Evolutionary conservation across 2,797 vertebrate species (phyloP), one percentile per base, ranked within the genome.

Genomic region (Percopsis omiscomaycus): DNA sequence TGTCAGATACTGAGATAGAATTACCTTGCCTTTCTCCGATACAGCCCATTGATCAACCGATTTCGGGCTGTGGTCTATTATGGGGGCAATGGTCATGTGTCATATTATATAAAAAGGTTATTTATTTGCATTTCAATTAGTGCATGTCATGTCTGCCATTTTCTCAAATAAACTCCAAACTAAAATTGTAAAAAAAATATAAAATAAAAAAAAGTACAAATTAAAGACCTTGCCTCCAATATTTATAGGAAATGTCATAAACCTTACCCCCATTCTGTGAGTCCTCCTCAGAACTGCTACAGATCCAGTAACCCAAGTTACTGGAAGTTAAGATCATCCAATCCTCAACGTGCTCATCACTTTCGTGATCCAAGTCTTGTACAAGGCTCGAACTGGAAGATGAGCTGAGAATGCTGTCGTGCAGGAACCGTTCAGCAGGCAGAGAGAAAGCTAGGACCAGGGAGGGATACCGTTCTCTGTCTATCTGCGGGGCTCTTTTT

Each of bases 311-410:
- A 55, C 90, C 83, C 5, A 97, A 75, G 83, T 97, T 96, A n/a
- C n/a, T n/a, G n/a, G n/a, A n/a, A n/a, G n/a, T n/a, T 76, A 97
- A 51, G 1, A 97, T 84, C 95, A 96, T 96, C 95, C 96, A 98
- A 14, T 92, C 94, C 80, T 98, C 94, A 0, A 97, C 49, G n/a
- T 71, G 48, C 0, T 89, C 61, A 1, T 94, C 91, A 12, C 53
- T 70, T 27, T 66, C 45, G 32, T 83, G 68, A 10, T 78, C 77
- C 6, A 69, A 66, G 14, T 72, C 61, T 44, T 69, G 37, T 42
- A 69, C 13, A 0, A 9, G 14, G 37, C 56, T 62, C 13, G n/a
- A 8, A 48, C 15, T 59, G 27, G 71, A 73, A 1, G 69, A 3
- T 2, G 66, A 5, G 37, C 69, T 65, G 12, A 1, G 9, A 32